Evolutionary conservation across 2,888 invertebrate genomes (phyloP).

Genomic region (Philaethria dido): DNA sequence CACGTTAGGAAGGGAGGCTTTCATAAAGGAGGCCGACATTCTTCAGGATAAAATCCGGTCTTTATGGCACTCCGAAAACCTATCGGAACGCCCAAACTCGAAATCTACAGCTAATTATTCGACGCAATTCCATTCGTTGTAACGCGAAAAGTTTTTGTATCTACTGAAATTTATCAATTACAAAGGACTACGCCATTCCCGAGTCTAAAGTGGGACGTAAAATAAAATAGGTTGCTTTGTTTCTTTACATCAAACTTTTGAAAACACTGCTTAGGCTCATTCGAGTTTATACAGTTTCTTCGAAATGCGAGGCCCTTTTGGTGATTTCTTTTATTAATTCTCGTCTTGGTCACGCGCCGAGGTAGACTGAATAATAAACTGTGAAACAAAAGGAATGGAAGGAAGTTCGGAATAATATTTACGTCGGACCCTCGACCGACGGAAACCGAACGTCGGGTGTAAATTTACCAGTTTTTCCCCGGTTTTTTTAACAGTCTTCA

Average conservation of each 20-base stretch:
- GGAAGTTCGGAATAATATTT: constrained; percentile 76
- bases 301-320: constrained; percentile 37
- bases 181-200: constrained; percentile 59
- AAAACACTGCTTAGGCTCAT: constrained; percentile 69
- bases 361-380: constrained; percentile 70
- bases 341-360: constrained; percentile 49
- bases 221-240: constrained; percentile 66
- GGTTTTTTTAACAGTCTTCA: constrained; percentile 60
- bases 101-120: constrained; percentile 68
- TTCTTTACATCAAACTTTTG: constrained; percentile 67
- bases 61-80: constrained; percentile 61
- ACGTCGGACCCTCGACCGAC: constrained; percentile 62
- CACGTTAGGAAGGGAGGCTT: constrained; percentile 62
- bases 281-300: constrained; percentile 51
- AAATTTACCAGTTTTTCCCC: constrained; percentile 72
- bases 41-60: constrained; percentile 60
- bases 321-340: constrained; percentile 48
- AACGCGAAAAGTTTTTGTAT: constrained; percentile 59
- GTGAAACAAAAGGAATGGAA: constrained; percentile 77
- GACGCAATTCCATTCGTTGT: constrained; percentile 51
- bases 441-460: constrained; percentile 72
- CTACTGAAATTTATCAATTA: constrained; percentile 73
- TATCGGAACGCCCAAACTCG: constrained; percentile 52
- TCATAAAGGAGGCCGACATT: constrained; percentile 63
- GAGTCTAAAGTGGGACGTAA: constrained; percentile 55